Conservation (phyloP, 2,113 vertebrate species). For the Pseudorectes ferrugineus region DNA sequence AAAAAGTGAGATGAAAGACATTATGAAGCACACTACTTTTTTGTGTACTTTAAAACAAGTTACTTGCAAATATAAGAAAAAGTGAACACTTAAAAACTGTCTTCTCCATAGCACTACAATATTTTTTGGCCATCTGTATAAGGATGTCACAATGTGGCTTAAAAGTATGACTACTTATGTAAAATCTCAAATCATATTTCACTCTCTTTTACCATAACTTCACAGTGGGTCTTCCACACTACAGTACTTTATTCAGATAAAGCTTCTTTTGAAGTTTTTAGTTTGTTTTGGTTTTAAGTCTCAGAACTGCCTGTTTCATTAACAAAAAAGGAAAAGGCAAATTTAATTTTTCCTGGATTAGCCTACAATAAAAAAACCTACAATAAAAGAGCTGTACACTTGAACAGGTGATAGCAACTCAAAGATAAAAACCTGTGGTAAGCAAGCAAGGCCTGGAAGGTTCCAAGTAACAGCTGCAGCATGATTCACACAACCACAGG, state of each 20-base stretch:
- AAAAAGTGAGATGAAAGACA: slow-evolving; percentile 35
- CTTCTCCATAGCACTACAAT: background rate
- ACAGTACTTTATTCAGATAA: background rate
- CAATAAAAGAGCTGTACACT: background rate
- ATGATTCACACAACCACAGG: background rate
- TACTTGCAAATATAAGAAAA: background rate
- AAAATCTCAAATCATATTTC: background rate
- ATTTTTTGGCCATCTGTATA: background rate
- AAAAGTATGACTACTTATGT: background rate
- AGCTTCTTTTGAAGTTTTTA: background rate
- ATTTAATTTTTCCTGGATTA: background rate
- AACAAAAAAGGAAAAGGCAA: background rate
- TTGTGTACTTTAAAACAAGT: background rate
- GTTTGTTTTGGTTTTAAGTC: background rate
- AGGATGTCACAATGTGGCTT: background rate
- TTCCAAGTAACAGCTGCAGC: background rate
- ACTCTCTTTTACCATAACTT: background rate
- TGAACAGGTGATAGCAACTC: background rate
- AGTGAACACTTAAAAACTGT: background rate
- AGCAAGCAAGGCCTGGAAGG: background rate
- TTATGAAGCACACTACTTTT: background rate
- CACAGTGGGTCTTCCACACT: background rate
- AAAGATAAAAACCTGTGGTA: background rate
- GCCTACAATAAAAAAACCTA: background rate
- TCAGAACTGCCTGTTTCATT: background rate